phyloP scores from a whole-genome alignment of 2,113 vertebrate species.

The Steatornis caripensis region DNA sequence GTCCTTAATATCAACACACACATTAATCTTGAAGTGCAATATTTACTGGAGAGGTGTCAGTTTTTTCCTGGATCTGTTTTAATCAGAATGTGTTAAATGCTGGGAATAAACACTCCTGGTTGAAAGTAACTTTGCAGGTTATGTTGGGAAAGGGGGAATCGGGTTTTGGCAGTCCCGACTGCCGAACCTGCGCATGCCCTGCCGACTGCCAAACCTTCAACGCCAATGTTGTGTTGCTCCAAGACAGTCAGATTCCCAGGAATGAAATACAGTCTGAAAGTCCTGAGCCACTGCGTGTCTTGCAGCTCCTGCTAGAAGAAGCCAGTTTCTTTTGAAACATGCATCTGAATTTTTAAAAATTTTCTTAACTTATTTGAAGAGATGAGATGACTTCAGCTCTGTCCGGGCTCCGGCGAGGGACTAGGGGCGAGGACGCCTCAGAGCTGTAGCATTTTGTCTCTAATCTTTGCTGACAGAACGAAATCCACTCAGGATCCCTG shows the following conservation, averaged over 20 bases:
- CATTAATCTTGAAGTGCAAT: slow-evolving; percentile 49
- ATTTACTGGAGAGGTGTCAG: slow-evolving; percentile 14
- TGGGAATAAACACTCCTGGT: slow-evolving; percentile 26
- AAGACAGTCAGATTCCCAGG: not conserved
- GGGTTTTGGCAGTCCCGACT: not conserved
- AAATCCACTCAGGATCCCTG: not conserved
- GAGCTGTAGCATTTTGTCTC: not conserved
- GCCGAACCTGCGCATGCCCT: not conserved
- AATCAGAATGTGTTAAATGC: slow-evolving; percentile 1
- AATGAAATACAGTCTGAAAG: not conserved
- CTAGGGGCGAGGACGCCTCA: not conserved
- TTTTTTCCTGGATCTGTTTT: slow-evolving; percentile 11
- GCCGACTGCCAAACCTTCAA: no score
- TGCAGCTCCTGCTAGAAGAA: not conserved
- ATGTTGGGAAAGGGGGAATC: not conserved
- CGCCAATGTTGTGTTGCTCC: not conserved
- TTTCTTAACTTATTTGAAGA: not conserved
- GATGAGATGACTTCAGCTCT: not conserved
- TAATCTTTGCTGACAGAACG: not conserved
- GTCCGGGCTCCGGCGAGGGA: not conserved
- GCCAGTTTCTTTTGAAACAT: not conserved
- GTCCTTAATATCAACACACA: not conserved
- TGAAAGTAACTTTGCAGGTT: not conserved
- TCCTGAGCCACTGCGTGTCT: not conserved
- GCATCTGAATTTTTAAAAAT: not conserved